Base-by-base conservation (phyloP, 2,888 invertebrate species). In the Eumacrocentrus americanus region DNA sequence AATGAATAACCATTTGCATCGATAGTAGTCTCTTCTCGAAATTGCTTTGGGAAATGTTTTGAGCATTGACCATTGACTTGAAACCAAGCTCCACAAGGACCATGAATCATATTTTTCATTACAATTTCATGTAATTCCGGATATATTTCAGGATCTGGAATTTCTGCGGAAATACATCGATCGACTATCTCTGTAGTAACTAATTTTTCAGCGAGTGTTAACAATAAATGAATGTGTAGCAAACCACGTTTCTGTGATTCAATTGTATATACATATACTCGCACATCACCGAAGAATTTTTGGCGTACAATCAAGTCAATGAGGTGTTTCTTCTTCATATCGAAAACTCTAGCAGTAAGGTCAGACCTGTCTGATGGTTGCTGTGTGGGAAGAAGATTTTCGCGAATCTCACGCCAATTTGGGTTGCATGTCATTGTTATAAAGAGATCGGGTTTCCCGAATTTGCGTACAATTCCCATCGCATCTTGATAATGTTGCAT, bases 371-470 rank as follows among this genome's bases (percentile, higher is more conserved):
- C 67, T 12, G 58, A 55, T n/a, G 65, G 35, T 61, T 51, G 54
- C 51, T 68, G 65, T 51, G 47, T 42, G 6, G 42, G 54, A 25
- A 60, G 23, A 6, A 67, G n/a, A 61, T 69, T 67, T 62, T 65
- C 63, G 18, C 35, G 35, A n/a, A 66, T 69, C 61, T 66, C 69
- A 2, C 34, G 37, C 63, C 66, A 67, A n/a, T 61, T 58, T 38
- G 65, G 65, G 58, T 69, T 67, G 20, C 80, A 80, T 1, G 82
- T 81, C 65, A 81, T 72, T 9, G 29, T 29, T 29, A 29, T 6
- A 29, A 29, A 29, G 4, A 29, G 29, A 29, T 29, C 29, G 29
- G 29, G 29, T 29, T 29, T 29, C 9, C 9, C 5, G 29, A 4
- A 29, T n/a, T n/a, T n/a, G n/a, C n/a, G n/a, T 6, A 29, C 29